Evolutionary conservation across 2,797 vertebrate species (phyloP).

Genomic region (Masticophis lateralis): DNA sequence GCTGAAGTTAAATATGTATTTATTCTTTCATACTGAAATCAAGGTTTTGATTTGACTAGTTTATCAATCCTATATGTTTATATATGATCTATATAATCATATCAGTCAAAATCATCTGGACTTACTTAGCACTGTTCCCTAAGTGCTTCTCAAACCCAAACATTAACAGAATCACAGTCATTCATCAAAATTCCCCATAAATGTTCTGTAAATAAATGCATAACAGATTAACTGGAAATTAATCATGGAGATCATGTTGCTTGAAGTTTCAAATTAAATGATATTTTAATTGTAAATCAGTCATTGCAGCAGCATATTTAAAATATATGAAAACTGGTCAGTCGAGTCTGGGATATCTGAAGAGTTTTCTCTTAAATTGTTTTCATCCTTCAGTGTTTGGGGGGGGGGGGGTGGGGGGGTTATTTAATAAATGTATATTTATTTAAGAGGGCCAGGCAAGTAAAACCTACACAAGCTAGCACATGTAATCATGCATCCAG

Average conservation of each 20-base stretch:
- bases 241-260: background rate
- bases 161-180: background rate
- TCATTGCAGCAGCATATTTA: background rate
- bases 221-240: constrained; percentile 18
- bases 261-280: constrained; percentile 12
- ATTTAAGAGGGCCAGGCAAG: background rate
- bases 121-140: background rate
- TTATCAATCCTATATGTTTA: background rate
- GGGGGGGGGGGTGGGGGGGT: accelerated
- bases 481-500: background rate
- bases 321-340: background rate
- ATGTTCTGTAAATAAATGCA: background rate
- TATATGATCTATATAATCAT: background rate
- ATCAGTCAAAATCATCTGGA: background rate
- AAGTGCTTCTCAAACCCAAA: background rate
- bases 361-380: background rate
- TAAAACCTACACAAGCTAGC: background rate
- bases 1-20: background rate
- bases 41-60: background rate
- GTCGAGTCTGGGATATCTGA: background rate
- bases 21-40: background rate
- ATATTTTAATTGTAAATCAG: background rate
- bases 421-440: background rate
- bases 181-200: background rate
- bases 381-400: too few relatives aligned